Percentiles rank a stretch among this genome's conserved stretches.
These are phyloP conservation scores for Lepisosteus oculatus DNA, from an alignment of 2,113 vertebrate species.

Conservation along the genomic window DNA sequence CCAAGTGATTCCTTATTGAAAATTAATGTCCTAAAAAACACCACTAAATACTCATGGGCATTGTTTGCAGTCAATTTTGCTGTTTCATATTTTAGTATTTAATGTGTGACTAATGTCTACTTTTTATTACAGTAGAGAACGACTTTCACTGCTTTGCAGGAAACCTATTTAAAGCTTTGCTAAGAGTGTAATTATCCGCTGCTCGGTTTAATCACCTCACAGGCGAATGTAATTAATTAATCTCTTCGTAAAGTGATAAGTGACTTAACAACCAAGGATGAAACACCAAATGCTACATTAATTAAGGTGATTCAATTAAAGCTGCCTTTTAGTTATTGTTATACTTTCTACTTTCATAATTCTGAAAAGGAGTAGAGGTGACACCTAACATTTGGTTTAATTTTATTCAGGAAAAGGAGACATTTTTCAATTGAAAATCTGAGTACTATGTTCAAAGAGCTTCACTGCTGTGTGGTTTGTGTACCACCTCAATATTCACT, in stretches of 20 bases:
- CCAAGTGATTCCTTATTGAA: no score
- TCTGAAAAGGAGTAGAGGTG: neutral
- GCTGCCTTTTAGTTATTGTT: neutral
- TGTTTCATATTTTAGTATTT: no score
- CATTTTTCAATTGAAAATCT: no score
- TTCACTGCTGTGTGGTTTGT: no score
- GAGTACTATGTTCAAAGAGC: no score
- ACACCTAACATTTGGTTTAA: neutral
- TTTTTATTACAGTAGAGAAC: neutral
- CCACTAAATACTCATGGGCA: no score
- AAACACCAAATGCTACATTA: neutral
- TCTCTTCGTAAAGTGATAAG: neutral
- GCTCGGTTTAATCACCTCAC: neutral
- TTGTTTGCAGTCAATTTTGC: no score
- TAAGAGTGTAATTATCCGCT: neutral
- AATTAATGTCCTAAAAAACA: no score
- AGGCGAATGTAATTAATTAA: conserved; percentile 6
- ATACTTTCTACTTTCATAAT: neutral
- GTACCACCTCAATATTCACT: no score
- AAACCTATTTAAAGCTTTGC: no score
- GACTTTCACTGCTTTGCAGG: neutral
- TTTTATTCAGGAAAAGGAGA: neutral
- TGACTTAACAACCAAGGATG: neutral
- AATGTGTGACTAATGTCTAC: no score
- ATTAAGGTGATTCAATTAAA: neutral